phyloP scores from a whole-genome alignment of 2,797 vertebrate species.

The Cirrhinus molitorella region DNA sequence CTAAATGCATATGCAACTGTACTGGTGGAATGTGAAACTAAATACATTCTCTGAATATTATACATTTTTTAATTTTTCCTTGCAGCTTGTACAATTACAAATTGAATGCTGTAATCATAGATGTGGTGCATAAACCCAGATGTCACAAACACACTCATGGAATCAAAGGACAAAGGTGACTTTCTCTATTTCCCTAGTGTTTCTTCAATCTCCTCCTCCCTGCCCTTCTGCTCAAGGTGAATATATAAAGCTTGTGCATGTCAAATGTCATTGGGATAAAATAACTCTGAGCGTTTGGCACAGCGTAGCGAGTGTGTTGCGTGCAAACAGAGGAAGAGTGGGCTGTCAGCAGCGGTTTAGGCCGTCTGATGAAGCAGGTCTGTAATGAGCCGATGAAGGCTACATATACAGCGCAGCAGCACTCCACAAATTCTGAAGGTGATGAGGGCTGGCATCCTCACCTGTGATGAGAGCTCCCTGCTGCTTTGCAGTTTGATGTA shows the following conservation, averaged over 20 bases:
- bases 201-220: conserved; percentile 67
- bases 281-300: conserved; percentile 75
- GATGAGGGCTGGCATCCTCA: conserved; percentile 70
- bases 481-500: conserved; percentile 52
- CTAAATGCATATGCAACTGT: no score
- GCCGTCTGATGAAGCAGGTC: conserved; percentile 74
- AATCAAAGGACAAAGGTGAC: conserved; percentile 81
- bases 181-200: conserved; percentile 80
- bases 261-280: conserved; percentile 84
- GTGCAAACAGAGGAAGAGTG: conserved; percentile 79
- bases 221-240: conserved; percentile 75
- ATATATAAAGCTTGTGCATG: conserved; percentile 79
- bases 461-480: conserved; percentile 66
- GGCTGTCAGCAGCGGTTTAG: conserved; percentile 86
- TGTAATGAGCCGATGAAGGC: conserved; percentile 79
- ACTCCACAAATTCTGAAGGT: conserved; percentile 57
- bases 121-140: not conserved
- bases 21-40: no score
- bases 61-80: not conserved
- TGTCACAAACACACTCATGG: conserved; percentile 56
- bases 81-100: not conserved
- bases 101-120: not conserved
- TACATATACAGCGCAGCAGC: conserved; percentile 48
- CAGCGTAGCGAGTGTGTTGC: conserved; percentile 71
- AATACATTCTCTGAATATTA: not conserved